Conservation (phyloP, 2,797 vertebrate genomes). For the Spinus pinus region DNA sequence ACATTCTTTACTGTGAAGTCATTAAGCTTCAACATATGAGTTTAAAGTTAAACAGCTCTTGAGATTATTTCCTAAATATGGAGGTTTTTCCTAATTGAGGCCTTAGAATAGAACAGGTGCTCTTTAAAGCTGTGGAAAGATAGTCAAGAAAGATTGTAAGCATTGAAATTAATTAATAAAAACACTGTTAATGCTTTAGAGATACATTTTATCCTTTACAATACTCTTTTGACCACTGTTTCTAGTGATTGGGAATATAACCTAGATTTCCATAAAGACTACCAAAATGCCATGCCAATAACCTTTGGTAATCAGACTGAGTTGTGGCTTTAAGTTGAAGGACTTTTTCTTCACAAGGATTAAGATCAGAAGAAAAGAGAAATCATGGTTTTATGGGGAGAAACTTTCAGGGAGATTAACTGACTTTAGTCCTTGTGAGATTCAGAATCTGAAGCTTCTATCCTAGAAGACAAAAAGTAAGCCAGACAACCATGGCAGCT, state of each 20-base stretch:
- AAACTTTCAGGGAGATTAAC: neutral
- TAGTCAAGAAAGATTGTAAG: neutral
- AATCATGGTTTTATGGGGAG: neutral
- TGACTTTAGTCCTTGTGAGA: neutral
- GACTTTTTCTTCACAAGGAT: neutral
- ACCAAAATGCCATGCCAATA: neutral
- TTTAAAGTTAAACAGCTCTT: neutral
- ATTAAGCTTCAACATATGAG: neutral
- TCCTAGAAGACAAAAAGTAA: neutral
- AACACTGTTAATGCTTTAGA: neutral
- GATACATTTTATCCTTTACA: neutral
- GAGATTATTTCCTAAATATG: neutral
- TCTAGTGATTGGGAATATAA: neutral
- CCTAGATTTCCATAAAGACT: neutral
- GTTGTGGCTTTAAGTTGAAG: neutral
- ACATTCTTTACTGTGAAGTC: neutral
- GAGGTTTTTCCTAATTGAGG: neutral
- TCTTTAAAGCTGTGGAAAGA: neutral
- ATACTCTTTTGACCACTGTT: neutral
- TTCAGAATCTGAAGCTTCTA: neutral
- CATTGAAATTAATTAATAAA: neutral
- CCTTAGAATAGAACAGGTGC: neutral
- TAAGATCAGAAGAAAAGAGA: neutral
- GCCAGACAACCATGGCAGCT: neutral
- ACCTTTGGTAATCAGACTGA: neutral